phyloP scores from a whole-genome alignment of 2,113 vertebrate genomes.

The Cottus gobio region DNA sequence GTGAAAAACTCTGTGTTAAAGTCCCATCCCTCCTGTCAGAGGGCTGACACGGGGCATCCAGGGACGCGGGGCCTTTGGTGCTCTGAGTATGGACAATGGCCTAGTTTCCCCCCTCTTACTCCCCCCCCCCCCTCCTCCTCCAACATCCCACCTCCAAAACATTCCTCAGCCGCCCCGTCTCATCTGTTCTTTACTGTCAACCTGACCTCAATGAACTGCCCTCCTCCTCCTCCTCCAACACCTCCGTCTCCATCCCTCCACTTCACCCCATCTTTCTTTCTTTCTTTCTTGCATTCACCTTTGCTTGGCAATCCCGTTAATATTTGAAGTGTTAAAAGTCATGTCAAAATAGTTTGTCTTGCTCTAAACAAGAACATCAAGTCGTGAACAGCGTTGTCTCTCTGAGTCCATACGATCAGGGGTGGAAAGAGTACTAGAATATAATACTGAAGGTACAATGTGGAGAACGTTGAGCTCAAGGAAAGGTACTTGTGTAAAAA shows the following conservation, averaged over 20 bases:
- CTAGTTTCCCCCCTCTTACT: slow-evolving; percentile 73
- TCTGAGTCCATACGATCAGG: not conserved
- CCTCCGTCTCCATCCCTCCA: slow-evolving; percentile 10
- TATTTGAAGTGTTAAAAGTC: not conserved
- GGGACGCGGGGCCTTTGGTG: slow-evolving; percentile 80
- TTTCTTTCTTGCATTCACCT: slow-evolving; percentile 12
- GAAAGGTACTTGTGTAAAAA: not conserved
- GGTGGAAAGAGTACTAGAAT: not conserved
- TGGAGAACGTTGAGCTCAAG: not conserved
- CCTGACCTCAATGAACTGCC: slow-evolving; percentile 73
- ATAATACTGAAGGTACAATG: not conserved
- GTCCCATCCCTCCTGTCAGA: slow-evolving; percentile 85
- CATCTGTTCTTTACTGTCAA: slow-evolving; percentile 81
- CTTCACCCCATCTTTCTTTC: slow-evolving; percentile 4
- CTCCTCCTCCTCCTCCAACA: slow-evolving; percentile 36
- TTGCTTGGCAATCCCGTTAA: slow-evolving; percentile 15
- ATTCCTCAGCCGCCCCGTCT: slow-evolving; percentile 74
- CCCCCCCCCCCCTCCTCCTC: slow-evolving; percentile 15
- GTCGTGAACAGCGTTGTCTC: not conserved
- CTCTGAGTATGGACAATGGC: slow-evolving; percentile 83
- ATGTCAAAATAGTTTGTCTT: not conserved
- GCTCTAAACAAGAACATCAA: not conserved
- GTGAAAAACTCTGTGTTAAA: slow-evolving; percentile 78
- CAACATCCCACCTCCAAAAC: slow-evolving; percentile 77
- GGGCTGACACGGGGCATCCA: slow-evolving; percentile 79